These are phyloP conservation scores for Montipora foliosa DNA, from an alignment of 64 coral and sea anemone genomes.

Conservation along the genomic window DNA sequence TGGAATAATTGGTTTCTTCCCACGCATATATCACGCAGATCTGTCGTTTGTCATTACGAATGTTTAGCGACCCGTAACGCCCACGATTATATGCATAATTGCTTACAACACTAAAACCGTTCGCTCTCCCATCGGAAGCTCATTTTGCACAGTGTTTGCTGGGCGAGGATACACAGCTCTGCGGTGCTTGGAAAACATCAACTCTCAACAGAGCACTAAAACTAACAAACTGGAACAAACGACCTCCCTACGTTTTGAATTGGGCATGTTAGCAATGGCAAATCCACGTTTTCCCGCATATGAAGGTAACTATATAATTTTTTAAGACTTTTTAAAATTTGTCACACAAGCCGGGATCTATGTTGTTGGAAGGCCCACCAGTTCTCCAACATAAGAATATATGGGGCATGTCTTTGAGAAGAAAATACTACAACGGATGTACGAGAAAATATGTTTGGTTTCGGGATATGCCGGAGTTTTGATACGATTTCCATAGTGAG, in stretches of 20 bases:
- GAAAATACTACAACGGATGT: background rate
- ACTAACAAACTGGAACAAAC: background rate
- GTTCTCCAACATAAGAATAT: background rate
- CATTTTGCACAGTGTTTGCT: constrained; percentile 33
- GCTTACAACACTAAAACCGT: constrained; percentile 35
- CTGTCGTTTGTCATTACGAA: constrained; percentile 38
- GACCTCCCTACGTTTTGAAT: background rate
- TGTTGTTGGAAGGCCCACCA: background rate
- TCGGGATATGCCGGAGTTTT: background rate
- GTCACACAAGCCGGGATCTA: background rate
- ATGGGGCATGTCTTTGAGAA: background rate
- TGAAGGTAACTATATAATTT: constrained; percentile 58
- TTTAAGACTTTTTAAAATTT: background rate
- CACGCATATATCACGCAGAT: constrained; percentile 28
- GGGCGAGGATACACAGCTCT: constrained; percentile 31
- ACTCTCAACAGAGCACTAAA: constrained; percentile 4
- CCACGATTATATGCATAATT: constrained; percentile 73
- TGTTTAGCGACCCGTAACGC: constrained; percentile 54
- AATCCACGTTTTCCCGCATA: constrained; percentile 80
- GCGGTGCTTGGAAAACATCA: background rate
- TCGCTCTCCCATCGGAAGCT: constrained; percentile 9
- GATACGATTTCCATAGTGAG: constrained; percentile 10
- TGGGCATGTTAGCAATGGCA: constrained; percentile 64
- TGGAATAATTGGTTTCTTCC: constrained; percentile 24
- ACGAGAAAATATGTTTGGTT: background rate